Percentiles rank a stretch among this genome's conserved stretches.
Conservation (phyloP, 2,888 invertebrate genomes). For the Hypena proboscidalis region DNA sequence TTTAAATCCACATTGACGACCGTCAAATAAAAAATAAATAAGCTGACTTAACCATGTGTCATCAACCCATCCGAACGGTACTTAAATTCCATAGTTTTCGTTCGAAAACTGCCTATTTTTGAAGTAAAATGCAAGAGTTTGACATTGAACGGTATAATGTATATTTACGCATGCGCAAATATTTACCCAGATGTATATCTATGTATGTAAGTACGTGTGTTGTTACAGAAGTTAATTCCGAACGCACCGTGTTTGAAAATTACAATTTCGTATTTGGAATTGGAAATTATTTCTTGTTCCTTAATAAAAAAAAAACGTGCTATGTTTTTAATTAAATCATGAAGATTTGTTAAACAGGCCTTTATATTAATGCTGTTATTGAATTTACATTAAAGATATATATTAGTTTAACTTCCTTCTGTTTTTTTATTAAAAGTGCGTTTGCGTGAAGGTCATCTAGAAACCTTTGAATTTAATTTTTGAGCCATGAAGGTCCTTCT, state of each 20-base stretch:
- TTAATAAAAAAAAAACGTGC: too few relatives aligned
- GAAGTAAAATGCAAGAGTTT: constrained; percentile 65
- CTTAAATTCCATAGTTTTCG: background rate
- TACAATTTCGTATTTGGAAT: constrained; percentile 27
- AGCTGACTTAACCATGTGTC: too few relatives aligned
- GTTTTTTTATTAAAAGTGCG: background rate
- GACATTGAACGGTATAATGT: constrained; percentile 64
- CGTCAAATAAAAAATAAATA: too few relatives aligned
- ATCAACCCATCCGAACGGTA: too few relatives aligned
- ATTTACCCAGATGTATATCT: constrained; percentile 64
- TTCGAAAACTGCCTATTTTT: constrained; percentile 27
- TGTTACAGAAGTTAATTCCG: constrained; percentile 34
- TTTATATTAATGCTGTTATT: constrained; percentile 10
- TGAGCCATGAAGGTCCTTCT: too few relatives aligned
- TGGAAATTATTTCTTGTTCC: constrained; percentile 10
- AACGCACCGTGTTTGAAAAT: constrained; percentile 33
- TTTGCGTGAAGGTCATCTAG: too few relatives aligned
- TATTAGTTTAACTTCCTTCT: too few relatives aligned
- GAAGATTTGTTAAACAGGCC: too few relatives aligned
- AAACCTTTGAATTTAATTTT: too few relatives aligned
- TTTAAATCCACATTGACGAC: too few relatives aligned
- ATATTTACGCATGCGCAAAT: constrained; percentile 67
- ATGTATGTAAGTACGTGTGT: constrained; percentile 8
- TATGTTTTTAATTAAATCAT: too few relatives aligned
- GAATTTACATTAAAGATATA: too few relatives aligned